Percentiles rank a stretch among this genome's conserved stretches.
These are phyloP conservation scores for Lycodopsis pacificus DNA, from an alignment of 2,797 vertebrate genomes.

Conservation along the genomic window DNA sequence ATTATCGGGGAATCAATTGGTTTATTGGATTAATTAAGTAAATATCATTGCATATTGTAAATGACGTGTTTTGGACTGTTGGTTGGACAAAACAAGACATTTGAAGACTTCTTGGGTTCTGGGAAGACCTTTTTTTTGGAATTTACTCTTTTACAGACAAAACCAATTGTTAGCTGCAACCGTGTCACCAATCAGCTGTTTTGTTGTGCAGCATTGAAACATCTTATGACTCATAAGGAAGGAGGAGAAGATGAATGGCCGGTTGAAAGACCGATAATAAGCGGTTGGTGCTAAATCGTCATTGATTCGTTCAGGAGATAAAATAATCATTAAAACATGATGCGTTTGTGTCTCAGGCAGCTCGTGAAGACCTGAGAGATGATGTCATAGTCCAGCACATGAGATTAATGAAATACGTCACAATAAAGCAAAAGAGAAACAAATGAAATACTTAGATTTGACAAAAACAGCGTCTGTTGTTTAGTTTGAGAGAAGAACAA, in stretches of 20 bases:
- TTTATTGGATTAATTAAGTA: neutral
- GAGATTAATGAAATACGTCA: neutral
- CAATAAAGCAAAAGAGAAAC: neutral
- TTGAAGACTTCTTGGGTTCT: neutral
- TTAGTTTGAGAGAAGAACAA: neutral
- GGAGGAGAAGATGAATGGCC: neutral
- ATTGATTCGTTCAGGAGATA: neutral
- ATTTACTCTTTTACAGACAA: neutral
- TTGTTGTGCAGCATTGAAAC: neutral
- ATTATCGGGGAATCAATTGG: neutral
- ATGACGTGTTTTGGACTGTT: neutral
- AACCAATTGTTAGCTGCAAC: neutral
- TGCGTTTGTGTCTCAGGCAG: neutral
- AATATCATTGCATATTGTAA: neutral
- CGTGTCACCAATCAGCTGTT: neutral
- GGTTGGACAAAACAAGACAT: neutral
- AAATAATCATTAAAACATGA: neutral
- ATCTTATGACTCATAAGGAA: neutral
- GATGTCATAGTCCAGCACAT: neutral
- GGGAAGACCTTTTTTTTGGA: neutral
- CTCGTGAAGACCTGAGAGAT: neutral
- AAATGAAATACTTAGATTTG: neutral
- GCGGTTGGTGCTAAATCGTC: neutral
- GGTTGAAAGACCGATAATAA: neutral
- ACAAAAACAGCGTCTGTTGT: neutral